These are phyloP conservation scores for Morus bassanus DNA, from an alignment of 2,797 vertebrate genomes.

Conservation along the genomic window DNA sequence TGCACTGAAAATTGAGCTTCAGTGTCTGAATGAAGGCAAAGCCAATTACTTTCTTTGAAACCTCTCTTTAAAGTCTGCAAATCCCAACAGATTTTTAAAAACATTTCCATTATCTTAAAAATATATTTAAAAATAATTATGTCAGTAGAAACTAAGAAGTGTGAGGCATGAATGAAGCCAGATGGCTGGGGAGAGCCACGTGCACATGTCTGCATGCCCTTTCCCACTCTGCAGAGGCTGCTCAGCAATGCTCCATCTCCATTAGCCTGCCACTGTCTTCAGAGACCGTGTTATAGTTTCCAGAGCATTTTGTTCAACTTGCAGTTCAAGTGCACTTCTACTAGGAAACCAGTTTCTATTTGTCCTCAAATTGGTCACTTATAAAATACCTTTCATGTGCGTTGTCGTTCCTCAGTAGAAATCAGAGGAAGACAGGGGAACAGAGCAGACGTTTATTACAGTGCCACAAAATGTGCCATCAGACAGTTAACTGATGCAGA, in stretches of 20 bases:
- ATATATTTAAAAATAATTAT: background rate
- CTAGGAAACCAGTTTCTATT: background rate
- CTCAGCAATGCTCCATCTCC: background rate
- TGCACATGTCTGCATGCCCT: rapidly evolving
- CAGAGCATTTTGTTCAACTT: background rate
- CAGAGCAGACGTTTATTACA: background rate
- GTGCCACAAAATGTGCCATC: background rate
- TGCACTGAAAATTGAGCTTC: constrained; percentile 46
- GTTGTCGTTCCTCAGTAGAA: background rate
- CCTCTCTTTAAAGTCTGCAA: constrained; percentile 30
- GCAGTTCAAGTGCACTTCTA: background rate
- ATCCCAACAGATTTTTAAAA: constrained; percentile 34
- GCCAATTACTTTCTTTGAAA: constrained; percentile 49
- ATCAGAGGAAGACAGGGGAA: background rate
- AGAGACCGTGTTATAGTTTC: rapidly evolving
- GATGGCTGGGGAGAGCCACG: background rate
- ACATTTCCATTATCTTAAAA: constrained; percentile 39
- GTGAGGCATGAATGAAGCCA: background rate
- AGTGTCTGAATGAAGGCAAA: constrained; percentile 9
- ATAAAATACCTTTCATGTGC: background rate
- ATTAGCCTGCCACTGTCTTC: background rate
- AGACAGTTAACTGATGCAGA: background rate
- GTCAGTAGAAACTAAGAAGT: background rate
- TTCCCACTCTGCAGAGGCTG: background rate
- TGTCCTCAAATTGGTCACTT: constrained; percentile 10